Evolutionary conservation across 2,797 vertebrate genomes (phyloP), one percentile per base, ranked within the genome.

Genomic region (Sebastes elongatus): DNA sequence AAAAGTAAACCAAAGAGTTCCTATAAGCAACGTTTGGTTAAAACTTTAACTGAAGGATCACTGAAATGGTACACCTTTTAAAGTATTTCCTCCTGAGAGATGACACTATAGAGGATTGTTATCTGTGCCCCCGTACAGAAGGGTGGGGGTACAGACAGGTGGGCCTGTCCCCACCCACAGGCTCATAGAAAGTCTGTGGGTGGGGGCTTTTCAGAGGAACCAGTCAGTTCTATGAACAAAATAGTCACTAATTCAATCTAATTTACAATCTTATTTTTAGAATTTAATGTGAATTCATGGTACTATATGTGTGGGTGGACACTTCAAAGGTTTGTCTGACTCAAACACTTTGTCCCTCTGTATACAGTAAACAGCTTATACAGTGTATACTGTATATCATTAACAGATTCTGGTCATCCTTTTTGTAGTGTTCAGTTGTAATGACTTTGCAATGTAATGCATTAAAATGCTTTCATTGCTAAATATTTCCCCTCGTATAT

Each of bases 141-240:
- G 49, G 20, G 42, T 59, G 57, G 25, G 57, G 27, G 57, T 8
- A 59, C 56, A 28, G 46, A 52, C 18, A 9, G 46, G 46, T 52
- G 46, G 46, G 46, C 46, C 46, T 52, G 46, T 9, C 46, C 46
- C 46, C 18, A n/a, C 46, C 46, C 46, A 52, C 46, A 52, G 8
- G 46, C 42, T 49, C 42, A 33, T 10, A 49, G 42, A 49, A 49
- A 18, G 53, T 56, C 14, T 55, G 72, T 73, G 14, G 62, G 62
- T 38, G 57, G 73, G 62, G 76, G 59, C 7, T 42, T 78, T 7
- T 16, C 63, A 63, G 18, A 25, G 6, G 35, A 67, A 32, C 20
- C 13, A 55, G 23, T 28, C 22, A 46, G 20, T 23, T 5, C 27
- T 10, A n/a, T 49, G 35, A 69, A 53, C 7, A 30, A 69, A 25